These are phyloP conservation scores for Scatophagus argus DNA, from an alignment of 2,113 vertebrate genomes.

Conservation along the genomic window DNA sequence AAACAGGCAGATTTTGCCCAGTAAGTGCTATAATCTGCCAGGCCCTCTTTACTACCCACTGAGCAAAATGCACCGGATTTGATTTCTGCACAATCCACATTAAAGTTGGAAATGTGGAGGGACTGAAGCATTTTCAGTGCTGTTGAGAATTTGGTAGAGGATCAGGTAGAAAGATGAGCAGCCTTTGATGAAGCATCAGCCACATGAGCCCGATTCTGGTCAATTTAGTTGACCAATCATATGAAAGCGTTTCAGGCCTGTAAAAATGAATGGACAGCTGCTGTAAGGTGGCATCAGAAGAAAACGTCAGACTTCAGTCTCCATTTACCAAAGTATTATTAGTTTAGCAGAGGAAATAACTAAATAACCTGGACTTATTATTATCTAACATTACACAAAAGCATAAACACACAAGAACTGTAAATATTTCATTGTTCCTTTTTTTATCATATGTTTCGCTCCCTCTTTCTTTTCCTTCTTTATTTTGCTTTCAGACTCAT, in stretches of 20 bases:
- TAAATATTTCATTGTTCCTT: background rate
- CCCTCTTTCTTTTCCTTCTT: background rate
- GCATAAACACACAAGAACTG: background rate
- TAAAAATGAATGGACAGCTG: background rate
- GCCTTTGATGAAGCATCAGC: background rate
- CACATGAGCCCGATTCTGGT: background rate
- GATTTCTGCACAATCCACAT: constrained; percentile 6
- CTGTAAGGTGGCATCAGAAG: background rate
- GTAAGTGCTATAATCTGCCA: constrained; percentile 1
- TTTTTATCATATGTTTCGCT: background rate
- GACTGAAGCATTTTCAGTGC: background rate
- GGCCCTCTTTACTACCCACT: constrained; percentile 1
- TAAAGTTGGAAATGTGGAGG: background rate
- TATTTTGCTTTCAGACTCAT: background rate
- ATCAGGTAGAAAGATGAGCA: background rate
- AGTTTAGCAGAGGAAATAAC: constrained; percentile 7
- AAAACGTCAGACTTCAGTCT: constrained; percentile 21
- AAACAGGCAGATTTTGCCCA: background rate
- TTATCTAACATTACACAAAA: background rate
- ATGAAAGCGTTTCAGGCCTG: constrained; percentile 14
- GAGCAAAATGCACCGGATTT: background rate
- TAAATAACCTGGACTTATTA: background rate
- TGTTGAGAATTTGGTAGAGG: background rate
- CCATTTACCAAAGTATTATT: constrained; percentile 2
- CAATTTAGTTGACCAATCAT: constrained; percentile 34